These are phyloP conservation scores for Acanthoscelides obtectus DNA, from an alignment of 2,888 invertebrate species.

Conservation along the genomic window DNA sequence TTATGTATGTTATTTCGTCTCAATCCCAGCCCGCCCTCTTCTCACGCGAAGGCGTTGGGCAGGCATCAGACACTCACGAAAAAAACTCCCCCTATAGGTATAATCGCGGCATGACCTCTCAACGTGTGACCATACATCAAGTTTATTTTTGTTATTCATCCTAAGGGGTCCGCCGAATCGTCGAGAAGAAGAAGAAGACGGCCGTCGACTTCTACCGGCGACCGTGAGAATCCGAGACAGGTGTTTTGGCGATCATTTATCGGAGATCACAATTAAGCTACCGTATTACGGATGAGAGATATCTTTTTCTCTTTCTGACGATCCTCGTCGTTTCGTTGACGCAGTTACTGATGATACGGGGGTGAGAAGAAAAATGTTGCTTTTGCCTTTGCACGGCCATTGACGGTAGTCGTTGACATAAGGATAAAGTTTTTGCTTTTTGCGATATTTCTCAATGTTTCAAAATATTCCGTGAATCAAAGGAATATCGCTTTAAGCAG, in stretches of 20 bases:
- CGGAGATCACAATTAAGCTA: conserved; percentile 43
- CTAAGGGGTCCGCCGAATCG: conserved; percentile 26
- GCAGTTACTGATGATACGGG: background rate
- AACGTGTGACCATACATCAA: background rate
- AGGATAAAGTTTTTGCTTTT: too few species aligned
- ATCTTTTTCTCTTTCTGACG: conserved; percentile 13
- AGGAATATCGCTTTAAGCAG: too few species aligned
- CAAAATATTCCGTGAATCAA: too few species aligned
- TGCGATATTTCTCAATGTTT: too few species aligned
- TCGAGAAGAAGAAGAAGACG: background rate
- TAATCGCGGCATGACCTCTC: background rate
- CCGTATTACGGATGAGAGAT: conserved; percentile 38
- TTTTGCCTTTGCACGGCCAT: too few species aligned
- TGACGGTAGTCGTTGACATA: too few species aligned
- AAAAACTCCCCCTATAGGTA: background rate
- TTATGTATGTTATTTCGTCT: too few species aligned
- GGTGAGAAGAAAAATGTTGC: background rate
- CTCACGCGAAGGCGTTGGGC: background rate
- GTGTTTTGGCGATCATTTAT: conserved; percentile 42
- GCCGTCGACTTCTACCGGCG: background rate
- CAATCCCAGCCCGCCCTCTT: background rate
- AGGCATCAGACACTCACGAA: background rate
- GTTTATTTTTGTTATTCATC: conserved; percentile 23
- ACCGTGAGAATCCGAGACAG: conserved; percentile 44
- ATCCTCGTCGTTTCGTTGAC: background rate